These are phyloP conservation scores for Steatornis caripensis DNA, from an alignment of 2,113 vertebrate species.

Conservation along the genomic window DNA sequence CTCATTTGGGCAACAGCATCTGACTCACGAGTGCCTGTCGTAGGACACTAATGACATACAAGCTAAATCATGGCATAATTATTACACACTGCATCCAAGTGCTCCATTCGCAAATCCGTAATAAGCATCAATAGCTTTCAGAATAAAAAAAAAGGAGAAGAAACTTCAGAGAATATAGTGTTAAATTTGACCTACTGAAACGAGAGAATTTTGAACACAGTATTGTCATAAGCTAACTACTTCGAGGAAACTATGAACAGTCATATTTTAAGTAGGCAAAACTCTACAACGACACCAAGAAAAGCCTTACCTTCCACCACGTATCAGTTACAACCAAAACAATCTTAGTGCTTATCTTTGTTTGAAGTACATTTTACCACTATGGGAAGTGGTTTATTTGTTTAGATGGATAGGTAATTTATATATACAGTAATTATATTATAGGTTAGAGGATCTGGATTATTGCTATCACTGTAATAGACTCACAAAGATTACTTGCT, in stretches of 20 bases:
- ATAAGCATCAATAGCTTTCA: not conserved
- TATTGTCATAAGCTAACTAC: not conserved
- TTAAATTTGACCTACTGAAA: not conserved
- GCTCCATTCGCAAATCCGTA: not conserved
- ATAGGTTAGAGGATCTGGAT: conserved; percentile 63
- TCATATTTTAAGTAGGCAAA: not conserved
- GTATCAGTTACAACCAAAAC: not conserved
- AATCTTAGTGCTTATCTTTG: not conserved
- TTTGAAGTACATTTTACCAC: not conserved
- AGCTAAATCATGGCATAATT: not conserved
- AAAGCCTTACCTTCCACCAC: not conserved
- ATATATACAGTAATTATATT: not conserved
- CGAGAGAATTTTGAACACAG: not conserved
- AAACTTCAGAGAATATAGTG: not conserved
- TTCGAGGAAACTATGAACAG: not conserved
- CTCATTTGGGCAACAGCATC: not conserved
- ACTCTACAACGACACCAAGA: not conserved
- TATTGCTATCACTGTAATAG: conserved; percentile 26
- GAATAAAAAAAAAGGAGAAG: not conserved
- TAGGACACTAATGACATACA: not conserved
- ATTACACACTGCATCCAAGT: not conserved
- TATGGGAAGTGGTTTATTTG: not conserved
- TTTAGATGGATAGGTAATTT: not conserved
- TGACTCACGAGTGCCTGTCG: not conserved
- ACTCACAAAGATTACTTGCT: conserved; percentile 57